These are phyloP conservation scores for Campylomormyrus tamandua DNA, from an alignment of 2,113 vertebrate genomes.

Conservation along the genomic window DNA sequence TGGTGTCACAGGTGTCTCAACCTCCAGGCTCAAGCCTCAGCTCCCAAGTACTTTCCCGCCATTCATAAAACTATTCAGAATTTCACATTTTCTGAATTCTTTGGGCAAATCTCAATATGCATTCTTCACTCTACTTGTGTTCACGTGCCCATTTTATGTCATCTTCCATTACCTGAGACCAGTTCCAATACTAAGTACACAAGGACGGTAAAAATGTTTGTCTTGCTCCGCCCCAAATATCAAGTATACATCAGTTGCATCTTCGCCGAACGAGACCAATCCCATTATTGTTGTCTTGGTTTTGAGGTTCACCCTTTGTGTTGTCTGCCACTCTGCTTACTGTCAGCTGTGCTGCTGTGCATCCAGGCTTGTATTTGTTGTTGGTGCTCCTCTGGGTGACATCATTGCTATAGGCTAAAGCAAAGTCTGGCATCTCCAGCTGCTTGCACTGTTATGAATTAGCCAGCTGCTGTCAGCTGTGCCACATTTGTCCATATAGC, in stretches of 20 bases:
- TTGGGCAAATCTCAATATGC: neutral
- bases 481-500: neutral
- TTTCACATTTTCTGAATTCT: neutral
- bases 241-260: no score
- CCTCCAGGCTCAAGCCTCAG: neutral
- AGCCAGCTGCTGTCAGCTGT: slow-evolving; percentile 4
- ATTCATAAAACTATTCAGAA: neutral
- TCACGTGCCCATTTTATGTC: no score
- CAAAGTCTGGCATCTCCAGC: neutral
- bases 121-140: neutral
- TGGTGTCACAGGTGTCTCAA: neutral
- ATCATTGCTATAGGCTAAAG: neutral
- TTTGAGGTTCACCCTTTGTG: neutral
- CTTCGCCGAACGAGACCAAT: no score
- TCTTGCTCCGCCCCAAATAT: no score
- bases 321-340: neutral
- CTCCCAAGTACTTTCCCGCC: neutral
- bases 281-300: neutral
- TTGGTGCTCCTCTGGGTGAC: neutral
- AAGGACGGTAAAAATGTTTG: no score
- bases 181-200: no score
- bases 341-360: neutral
- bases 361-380: no score
- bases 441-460: neutral
- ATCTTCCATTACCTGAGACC: no score